Percentiles rank a stretch among this genome's conserved stretches.
Conservation (phyloP, 92 coral and sea anemone genomes). For the Muricea muricata region DNA sequence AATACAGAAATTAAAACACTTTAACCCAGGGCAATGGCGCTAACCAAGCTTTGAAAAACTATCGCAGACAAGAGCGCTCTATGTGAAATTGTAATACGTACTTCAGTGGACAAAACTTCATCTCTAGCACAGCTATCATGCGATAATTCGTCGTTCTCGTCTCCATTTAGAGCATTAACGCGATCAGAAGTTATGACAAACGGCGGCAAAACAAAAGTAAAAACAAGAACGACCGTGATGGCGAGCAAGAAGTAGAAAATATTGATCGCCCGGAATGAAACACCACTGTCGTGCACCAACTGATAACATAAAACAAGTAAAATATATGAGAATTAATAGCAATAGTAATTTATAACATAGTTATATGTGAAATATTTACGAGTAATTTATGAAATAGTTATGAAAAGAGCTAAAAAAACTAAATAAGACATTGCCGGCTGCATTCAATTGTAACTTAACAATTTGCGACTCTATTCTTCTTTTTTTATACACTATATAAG, state of each 20-base stretch:
- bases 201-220: conserved; percentile 15
- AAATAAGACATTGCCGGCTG: too few relatives aligned
- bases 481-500: too few relatives aligned
- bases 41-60: too few relatives aligned
- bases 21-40: too few relatives aligned
- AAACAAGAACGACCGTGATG: not conserved
- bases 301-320: not conserved
- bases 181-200: conserved; percentile 16
- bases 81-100: too few relatives aligned
- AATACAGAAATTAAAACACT: too few relatives aligned
- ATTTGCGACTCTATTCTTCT: too few relatives aligned
- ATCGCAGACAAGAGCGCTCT: not conserved
- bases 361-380: too few relatives aligned
- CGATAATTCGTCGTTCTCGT: not conserved
- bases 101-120: too few relatives aligned
- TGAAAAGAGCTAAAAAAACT: too few relatives aligned
- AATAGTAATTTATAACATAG: not conserved
- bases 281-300: conserved; percentile 28
- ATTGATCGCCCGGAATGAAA: conserved; percentile 11
- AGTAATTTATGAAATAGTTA: too few relatives aligned
- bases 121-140: not conserved
- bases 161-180: not conserved
- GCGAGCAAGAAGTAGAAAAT: conserved; percentile 3
- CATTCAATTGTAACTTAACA: too few relatives aligned
- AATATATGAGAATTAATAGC: not conserved